Evolutionary conservation across 2,113 vertebrate genomes (phyloP), one percentile per base, ranked within the genome.

Genomic region (Columbina picui): DNA sequence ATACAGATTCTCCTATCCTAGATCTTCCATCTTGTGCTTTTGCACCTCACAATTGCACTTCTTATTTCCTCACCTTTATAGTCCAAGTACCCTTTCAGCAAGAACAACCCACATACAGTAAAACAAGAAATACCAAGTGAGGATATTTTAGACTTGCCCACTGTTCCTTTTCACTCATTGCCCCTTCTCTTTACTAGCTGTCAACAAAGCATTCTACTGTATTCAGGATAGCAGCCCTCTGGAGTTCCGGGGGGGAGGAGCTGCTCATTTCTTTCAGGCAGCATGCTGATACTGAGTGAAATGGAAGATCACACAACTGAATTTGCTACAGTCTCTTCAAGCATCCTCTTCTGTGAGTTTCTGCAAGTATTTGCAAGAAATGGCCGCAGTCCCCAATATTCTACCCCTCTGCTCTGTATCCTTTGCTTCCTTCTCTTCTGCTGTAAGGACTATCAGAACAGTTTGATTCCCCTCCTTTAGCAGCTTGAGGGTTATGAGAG

Each of bases 301-400:
- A 75, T 9, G 14, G 57, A 87, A 89, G 30, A 45, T 84, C 36
- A 50, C 4, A 4, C 16, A 82, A 39, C 14, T 12, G 1, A 39
- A 78, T 4, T 71, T 39, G 50, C 39, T 25, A 19, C 52, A 71
- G 45, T 50, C 59, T 75, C 88, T 80, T 75, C 52, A 70, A 45
- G 53, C 2, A 9, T 30, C 5, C 16, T 23, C 47, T 84, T 78
- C 73, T 69, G 79, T 16, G 36, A 69, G 30, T 61, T 84, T 78
- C 81, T 83, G 34, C 49, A 85, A 47, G 19, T 76, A 52, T 69
- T 57, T 84, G 56, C n/a, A 82, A 76, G 60, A 91, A 89, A 45
- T 25, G 34, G 7, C 36, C 47, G 39, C 49, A 30, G 36, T 76
- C 45, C 74, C 68, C 23, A 47, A 9, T 57, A 82, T 53, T 83